phyloP scores from a whole-genome alignment of 2,888 invertebrate species.

The Petrolisthes cinctipes region DNA sequence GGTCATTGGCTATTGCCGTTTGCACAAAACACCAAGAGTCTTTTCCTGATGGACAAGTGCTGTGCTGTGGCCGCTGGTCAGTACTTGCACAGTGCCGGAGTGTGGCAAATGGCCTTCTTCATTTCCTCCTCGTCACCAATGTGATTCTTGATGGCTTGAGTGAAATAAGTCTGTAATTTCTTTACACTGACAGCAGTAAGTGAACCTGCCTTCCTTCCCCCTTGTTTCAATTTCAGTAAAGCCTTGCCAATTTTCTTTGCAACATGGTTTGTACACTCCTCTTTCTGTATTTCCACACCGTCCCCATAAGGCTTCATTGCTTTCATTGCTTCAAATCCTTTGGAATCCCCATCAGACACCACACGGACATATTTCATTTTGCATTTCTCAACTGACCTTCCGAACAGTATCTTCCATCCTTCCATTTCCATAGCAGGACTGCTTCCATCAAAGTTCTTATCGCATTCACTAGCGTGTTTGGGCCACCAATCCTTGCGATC shows the following conservation, averaged over 20 bases:
- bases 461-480: not conserved
- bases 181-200: not conserved
- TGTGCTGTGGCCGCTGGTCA: conserved; percentile 11
- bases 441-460: conserved; percentile 26
- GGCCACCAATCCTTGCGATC: not conserved
- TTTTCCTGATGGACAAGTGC: conserved; percentile 15
- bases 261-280: conserved; percentile 19
- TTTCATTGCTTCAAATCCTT: not conserved
- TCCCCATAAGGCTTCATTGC: not conserved
- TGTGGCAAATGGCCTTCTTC: conserved; percentile 18
- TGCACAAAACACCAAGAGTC: conserved; percentile 25
- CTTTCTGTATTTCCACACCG: conserved; percentile 2
- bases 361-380: conserved; percentile 16
- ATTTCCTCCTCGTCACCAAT: conserved; percentile 1
- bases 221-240: not conserved
- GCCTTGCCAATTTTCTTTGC: conserved; percentile 10
- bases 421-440: conserved; percentile 22
- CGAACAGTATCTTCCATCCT: conserved; percentile 9
- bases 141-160: not conserved
- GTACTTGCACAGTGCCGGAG: conserved; percentile 22
- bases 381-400: conserved; percentile 14
- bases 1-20: conserved; percentile 11
- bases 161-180: conserved; percentile 12
- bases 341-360: conserved; percentile 26
- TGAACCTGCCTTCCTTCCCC: conserved; percentile 23